These are phyloP conservation scores for Eilema griseolum DNA, from an alignment of 2,888 invertebrate genomes.

Conservation along the genomic window DNA sequence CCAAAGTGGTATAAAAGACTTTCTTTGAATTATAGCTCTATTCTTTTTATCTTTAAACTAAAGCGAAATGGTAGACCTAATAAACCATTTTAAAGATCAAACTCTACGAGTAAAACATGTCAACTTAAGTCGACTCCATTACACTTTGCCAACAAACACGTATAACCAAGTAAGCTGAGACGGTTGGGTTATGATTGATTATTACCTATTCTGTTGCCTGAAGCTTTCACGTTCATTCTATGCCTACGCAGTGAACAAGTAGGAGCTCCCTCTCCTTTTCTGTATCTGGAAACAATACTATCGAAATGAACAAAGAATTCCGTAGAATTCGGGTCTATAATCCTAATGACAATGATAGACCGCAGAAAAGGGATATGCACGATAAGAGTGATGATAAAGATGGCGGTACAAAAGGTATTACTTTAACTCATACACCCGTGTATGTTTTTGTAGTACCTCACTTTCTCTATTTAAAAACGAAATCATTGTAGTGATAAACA, in stretches of 20 bases:
- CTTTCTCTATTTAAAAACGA: not conserved
- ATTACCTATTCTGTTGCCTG: constrained; percentile 74
- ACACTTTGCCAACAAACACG: constrained; percentile 68
- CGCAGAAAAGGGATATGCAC: constrained; percentile 60
- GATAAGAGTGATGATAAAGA: constrained; percentile 57
- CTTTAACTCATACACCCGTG: not conserved
- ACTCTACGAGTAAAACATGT: not conserved
- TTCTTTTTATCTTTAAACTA: too few species aligned
- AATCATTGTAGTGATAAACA: not conserved
- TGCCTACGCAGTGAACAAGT: constrained; percentile 28
- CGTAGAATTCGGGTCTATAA: constrained; percentile 65
- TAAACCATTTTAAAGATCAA: not conserved
- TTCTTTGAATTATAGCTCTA: too few species aligned
- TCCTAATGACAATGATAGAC: constrained; percentile 62
- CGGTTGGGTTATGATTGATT: constrained; percentile 82
- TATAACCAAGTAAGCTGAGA: constrained; percentile 77
- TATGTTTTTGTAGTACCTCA: not conserved
- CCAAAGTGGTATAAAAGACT: too few species aligned
- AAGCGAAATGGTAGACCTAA: too few species aligned
- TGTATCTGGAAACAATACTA: constrained; percentile 49
- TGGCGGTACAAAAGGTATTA: constrained; percentile 52
- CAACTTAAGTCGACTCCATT: constrained; percentile 61
- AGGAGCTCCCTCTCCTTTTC: constrained; percentile 27
- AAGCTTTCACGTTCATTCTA: constrained; percentile 64
- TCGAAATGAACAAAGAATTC: constrained; percentile 59